These are phyloP conservation scores for Stenoptilia bipunctidactyla DNA, from an alignment of 2,888 invertebrate species.

Conservation along the genomic window DNA sequence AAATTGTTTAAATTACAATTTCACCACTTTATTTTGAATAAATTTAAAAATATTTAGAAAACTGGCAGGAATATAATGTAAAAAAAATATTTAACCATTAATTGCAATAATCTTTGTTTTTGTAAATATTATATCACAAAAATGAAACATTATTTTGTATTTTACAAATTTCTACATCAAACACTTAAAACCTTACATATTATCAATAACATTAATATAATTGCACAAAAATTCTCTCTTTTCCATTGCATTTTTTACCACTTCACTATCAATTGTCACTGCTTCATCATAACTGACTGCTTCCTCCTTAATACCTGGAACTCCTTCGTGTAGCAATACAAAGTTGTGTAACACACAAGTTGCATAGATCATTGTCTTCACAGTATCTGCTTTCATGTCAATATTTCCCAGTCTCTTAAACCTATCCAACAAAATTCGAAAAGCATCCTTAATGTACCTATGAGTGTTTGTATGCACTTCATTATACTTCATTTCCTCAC, in stretches of 20 bases:
- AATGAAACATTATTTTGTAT: no score
- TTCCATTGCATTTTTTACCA: conserved; percentile 46
- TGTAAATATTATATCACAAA: no score
- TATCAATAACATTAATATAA: conserved; percentile 52
- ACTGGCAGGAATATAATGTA: neutral
- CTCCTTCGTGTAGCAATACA: conserved; percentile 50
- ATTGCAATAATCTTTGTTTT: no score
- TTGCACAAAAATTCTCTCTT: conserved; percentile 60
- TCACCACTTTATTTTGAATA: no score
- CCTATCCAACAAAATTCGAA: conserved; percentile 46
- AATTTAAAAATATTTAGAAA: neutral
- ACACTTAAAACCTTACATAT: no score
- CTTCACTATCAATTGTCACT: conserved; percentile 40
- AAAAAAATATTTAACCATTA: no score
- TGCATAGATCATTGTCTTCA: conserved; percentile 37
- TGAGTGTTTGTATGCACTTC: conserved; percentile 50
- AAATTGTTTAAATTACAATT: no score
- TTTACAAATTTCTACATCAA: no score
- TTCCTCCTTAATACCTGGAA: conserved; percentile 44
- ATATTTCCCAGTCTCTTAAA: conserved; percentile 51
- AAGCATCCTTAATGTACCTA: conserved; percentile 47
- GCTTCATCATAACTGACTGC: conserved; percentile 35
- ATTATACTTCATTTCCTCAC: conserved; percentile 61
- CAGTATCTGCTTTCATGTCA: conserved; percentile 34
- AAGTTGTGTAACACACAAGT: conserved; percentile 59